Conservation (phyloP, 2,888 invertebrate genomes). For the Epirrhoe tristata region DNA sequence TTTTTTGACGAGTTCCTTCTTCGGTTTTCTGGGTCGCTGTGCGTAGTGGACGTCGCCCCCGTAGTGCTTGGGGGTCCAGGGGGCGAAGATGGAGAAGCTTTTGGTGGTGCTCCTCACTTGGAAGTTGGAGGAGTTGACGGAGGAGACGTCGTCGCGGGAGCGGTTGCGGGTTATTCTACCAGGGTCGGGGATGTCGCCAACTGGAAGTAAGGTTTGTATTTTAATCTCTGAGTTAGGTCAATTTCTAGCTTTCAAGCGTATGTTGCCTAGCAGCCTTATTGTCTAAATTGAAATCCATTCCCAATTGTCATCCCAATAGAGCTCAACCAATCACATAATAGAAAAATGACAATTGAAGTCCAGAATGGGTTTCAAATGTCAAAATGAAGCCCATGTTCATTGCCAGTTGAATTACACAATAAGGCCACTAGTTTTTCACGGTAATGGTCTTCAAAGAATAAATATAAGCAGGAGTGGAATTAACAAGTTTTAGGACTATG, state of each 20-base stretch:
- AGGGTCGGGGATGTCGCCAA: slow-evolving; percentile 94
- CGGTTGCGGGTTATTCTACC: slow-evolving; percentile 85
- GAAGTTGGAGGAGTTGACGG: slow-evolving; percentile 86
- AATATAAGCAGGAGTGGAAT: background rate
- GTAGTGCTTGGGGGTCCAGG: slow-evolving; percentile 92
- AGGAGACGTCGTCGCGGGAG: slow-evolving; percentile 91
- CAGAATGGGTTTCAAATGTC: no score
- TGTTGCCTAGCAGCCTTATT: no score
- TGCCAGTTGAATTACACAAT: no score
- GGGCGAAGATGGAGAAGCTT: slow-evolving; percentile 93
- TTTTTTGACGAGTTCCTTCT: slow-evolving; percentile 71
- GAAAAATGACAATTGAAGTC: no score
- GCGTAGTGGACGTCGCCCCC: slow-evolving; percentile 93
- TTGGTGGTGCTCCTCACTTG: slow-evolving; percentile 91
- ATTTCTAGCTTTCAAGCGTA: no score
- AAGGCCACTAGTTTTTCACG: no score
- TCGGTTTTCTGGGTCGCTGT: slow-evolving; percentile 82
- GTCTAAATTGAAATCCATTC: no score
- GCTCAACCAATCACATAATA: no score
- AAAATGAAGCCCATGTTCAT: no score
- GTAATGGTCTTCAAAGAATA: no score
- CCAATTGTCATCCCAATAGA: no score
- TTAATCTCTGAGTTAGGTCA: background rate
- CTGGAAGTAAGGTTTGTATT: slow-evolving; percentile 60
- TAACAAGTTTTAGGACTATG: background rate